Conservation (phyloP, 2,113 vertebrate species). For the Drymodes brunneopygia region DNA sequence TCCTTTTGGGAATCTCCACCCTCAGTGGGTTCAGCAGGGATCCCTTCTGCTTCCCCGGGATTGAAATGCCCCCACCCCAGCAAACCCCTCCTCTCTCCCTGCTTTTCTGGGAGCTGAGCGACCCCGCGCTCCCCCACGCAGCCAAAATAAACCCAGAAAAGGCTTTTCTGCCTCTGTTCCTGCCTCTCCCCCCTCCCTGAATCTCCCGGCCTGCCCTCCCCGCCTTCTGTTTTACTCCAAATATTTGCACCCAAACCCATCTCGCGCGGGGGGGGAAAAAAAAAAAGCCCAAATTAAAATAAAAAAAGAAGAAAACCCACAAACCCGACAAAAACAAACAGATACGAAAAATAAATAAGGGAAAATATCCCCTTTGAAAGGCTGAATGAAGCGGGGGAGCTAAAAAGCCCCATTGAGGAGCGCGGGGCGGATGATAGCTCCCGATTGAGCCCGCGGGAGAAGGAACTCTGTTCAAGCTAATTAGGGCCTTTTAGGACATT, state of each 20-base stretch:
- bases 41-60: neutral
- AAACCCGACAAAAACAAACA: constrained; percentile 21
- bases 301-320: neutral
- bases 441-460: neutral
- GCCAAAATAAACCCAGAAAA: neutral
- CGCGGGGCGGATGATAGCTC: constrained; percentile 15
- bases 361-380: constrained; percentile 43
- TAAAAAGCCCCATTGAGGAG: constrained; percentile 30
- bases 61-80: neutral
- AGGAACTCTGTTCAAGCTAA: constrained; percentile 57
- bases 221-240: neutral
- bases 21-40: neutral
- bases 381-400: constrained; percentile 34
- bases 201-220: neutral
- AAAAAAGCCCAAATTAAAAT: neutral
- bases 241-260: constrained; percentile 40
- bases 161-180: neutral
- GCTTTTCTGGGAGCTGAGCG: neutral
- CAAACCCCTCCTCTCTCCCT: neutral
- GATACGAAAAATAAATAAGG: constrained; percentile 51
- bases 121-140: neutral
- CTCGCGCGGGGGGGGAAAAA: neutral
- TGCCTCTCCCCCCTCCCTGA: neutral
- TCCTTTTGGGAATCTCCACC: neutral
- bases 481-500: constrained; percentile 67